Evolutionary conservation across 2,113 vertebrate species (phyloP).

Genomic region (Anarhynchus alexandrinus): DNA sequence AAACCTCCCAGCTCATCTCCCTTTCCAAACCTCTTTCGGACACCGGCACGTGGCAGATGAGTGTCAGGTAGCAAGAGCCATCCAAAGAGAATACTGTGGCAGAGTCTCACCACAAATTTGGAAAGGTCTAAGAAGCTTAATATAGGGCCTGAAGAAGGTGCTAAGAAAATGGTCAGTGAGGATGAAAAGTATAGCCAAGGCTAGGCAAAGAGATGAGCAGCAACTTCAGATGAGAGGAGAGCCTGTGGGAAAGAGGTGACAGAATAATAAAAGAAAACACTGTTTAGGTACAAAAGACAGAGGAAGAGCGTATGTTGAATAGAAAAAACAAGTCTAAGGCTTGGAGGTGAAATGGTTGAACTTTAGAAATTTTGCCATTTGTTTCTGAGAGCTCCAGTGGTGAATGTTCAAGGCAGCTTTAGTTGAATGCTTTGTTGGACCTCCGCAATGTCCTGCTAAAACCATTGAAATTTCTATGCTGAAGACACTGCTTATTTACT

Average conservation of each 20-base stretch:
- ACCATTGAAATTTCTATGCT: not conserved
- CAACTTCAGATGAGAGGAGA: not conserved
- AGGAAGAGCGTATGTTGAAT: not conserved
- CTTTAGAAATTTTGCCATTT: not conserved
- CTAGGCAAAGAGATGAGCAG: not conserved
- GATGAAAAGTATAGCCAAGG: not conserved
- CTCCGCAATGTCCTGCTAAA: not conserved
- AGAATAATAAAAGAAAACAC: not conserved
- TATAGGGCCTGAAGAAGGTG: not conserved
- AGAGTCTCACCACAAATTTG: not conserved
- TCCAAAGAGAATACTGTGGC: not conserved
- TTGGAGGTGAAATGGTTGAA: not conserved
- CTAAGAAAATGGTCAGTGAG: not conserved
- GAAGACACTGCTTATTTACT: not conserved
- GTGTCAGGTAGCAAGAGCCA: not conserved
- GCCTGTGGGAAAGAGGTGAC: not conserved
- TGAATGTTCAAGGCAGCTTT: not conserved
- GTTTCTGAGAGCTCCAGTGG: not conserved
- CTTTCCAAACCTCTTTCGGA: not conserved
- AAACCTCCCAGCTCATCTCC: not conserved
- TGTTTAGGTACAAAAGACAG: not conserved
- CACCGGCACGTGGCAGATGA: not conserved
- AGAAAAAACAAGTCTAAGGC: not conserved
- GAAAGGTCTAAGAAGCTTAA: not conserved
- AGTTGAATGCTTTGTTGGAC: not conserved